These are phyloP conservation scores for Coelopa pilipes DNA, from an alignment of 2,888 invertebrate genomes.

Conservation along the genomic window DNA sequence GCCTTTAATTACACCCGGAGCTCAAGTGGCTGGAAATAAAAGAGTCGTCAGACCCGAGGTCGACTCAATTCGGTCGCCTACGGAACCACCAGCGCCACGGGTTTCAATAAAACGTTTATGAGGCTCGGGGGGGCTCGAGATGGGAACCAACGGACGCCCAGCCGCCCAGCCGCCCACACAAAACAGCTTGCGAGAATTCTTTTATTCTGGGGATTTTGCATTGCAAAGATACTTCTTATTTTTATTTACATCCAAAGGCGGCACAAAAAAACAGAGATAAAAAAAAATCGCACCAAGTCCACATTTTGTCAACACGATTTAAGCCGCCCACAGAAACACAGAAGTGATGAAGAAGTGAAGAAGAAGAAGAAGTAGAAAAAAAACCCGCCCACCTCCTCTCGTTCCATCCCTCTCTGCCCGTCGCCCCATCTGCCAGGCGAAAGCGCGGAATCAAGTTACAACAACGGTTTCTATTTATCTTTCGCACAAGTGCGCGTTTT, in stretches of 20 bases:
- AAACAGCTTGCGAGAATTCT: slow-evolving; percentile 13
- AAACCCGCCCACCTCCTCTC: not conserved
- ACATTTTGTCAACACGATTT: slow-evolving; percentile 18
- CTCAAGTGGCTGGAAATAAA: no score
- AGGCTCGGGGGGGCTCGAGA: no score
- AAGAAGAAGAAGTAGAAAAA: not conserved
- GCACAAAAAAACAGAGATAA: not conserved
- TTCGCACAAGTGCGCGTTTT: slow-evolving; percentile 10
- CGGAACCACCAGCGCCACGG: not conserved
- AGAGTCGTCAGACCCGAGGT: not conserved
- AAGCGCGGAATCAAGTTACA: slow-evolving; percentile 39
- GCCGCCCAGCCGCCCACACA: not conserved
- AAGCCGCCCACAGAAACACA: not conserved
- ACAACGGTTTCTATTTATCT: slow-evolving; percentile 35
- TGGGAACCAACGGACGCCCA: not conserved
- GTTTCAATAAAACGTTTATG: not conserved
- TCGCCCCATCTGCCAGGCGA: not conserved
- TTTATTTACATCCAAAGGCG: slow-evolving; percentile 19
- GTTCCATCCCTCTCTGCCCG: not conserved
- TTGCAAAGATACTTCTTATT: slow-evolving; percentile 9
- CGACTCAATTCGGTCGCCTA: not conserved
- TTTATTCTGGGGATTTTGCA: not conserved
- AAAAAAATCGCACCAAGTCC: slow-evolving; percentile 5
- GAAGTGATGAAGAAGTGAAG: no score
- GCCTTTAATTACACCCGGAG: no score